Evolutionary conservation across 2,888 invertebrate species (phyloP).

Genomic region (Gnatocerus cornutus): DNA sequence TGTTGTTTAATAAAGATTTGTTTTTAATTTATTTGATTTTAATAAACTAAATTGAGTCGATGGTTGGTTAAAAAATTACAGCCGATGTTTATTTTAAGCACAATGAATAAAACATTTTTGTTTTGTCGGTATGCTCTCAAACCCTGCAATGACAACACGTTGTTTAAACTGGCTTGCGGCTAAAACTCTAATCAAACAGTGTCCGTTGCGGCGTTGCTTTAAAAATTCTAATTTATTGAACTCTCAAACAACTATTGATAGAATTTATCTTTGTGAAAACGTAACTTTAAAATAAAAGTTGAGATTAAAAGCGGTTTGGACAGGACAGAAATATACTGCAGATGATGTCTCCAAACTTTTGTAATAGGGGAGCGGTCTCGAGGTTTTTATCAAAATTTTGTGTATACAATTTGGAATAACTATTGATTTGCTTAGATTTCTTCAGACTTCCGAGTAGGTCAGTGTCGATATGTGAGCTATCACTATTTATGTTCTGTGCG

Average conservation of each 20-base stretch:
- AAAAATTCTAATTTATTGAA: slow-evolving; percentile 30
- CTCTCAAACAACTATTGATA: slow-evolving; percentile 38
- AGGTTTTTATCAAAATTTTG: slow-evolving; percentile 37
- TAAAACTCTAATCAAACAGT: slow-evolving; percentile 23
- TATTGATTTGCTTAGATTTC: not conserved
- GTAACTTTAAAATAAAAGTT: slow-evolving; percentile 44
- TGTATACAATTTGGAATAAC: slow-evolving; percentile 4
- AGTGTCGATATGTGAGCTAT: not conserved
- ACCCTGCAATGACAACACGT: slow-evolving; percentile 17
- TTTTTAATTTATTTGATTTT: not conserved
- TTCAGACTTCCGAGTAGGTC: not conserved
- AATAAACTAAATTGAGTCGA: not conserved
- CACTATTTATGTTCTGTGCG: slow-evolving; percentile 5
- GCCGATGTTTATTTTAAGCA: slow-evolving; percentile 1
- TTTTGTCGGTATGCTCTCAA: slow-evolving; percentile 17
- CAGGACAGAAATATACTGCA: slow-evolving; percentile 49
- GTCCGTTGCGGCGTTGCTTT: not conserved
- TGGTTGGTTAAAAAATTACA: not conserved
- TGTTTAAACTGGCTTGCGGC: slow-evolving; percentile 12
- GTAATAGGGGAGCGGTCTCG: slow-evolving; percentile 33
- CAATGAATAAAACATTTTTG: slow-evolving; percentile 31
- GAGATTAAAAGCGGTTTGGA: slow-evolving; percentile 46
- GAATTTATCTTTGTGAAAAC: slow-evolving; percentile 38
- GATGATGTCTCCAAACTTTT: slow-evolving; percentile 49
- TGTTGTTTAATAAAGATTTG: slow-evolving; percentile 3